A percentile compares a stretch with the other conserved stretches of the same genome.
These are phyloP conservation scores for Tetrax tetrax DNA, from an alignment of 2,113 vertebrate species.

Conservation along the genomic window DNA sequence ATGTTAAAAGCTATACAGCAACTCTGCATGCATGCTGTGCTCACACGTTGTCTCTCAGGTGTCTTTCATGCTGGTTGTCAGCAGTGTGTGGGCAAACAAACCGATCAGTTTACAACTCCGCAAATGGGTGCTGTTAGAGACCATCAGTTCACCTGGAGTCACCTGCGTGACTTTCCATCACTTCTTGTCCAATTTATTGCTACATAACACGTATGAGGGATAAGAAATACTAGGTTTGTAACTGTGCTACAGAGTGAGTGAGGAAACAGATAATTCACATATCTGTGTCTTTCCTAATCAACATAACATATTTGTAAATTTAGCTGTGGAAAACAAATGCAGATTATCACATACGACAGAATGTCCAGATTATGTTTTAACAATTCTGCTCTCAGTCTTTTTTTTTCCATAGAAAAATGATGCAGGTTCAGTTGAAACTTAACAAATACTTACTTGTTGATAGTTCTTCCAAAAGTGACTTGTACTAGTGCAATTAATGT, in stretches of 20 bases:
- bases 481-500: slow-evolving; percentile 99
- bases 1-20: neutral
- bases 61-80: neutral
- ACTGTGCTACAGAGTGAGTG: too few relatives aligned
- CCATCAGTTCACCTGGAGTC: neutral
- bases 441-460: slow-evolving; percentile 93
- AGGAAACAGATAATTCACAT: neutral
- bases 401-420: neutral
- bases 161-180: neutral
- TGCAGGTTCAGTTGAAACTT: neutral
- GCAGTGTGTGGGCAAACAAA: neutral
- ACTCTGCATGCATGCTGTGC: neutral
- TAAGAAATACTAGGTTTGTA: too few relatives aligned
- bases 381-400: neutral
- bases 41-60: neutral
- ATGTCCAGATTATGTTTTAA: neutral
- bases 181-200: neutral
- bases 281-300: neutral
- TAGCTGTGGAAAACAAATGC: neutral
- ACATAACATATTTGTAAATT: neutral
- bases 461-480: slow-evolving; percentile 98
- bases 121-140: neutral
- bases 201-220: neutral
- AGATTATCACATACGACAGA: neutral
- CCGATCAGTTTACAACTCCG: neutral